These are phyloP conservation scores for Arion vulgaris DNA, from an alignment of 1,140 invertebrate species.

Conservation along the genomic window DNA sequence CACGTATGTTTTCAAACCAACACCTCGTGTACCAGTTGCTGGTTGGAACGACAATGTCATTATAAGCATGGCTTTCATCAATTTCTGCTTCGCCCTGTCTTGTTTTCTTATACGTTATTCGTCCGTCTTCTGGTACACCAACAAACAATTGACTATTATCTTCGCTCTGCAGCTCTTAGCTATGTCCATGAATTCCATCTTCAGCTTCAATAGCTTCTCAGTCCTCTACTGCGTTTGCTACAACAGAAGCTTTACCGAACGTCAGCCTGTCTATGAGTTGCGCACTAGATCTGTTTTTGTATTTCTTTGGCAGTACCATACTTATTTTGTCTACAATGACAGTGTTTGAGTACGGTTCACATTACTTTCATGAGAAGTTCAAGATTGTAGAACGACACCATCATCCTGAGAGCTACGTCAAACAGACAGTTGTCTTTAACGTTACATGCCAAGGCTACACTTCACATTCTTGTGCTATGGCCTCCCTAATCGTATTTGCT, in stretches of 20 bases:
- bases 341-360: conserved; percentile 61
- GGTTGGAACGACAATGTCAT: conserved; percentile 42
- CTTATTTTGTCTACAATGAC: conserved; percentile 56
- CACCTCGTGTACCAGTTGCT: conserved; percentile 42
- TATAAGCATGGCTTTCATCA: conserved; percentile 56
- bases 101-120: conserved; percentile 57
- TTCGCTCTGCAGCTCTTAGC: conserved; percentile 60
- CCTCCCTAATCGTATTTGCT: conserved; percentile 52
- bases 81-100: conserved; percentile 58
- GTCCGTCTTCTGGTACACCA: conserved; percentile 66
- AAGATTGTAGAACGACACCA: conserved; percentile 54
- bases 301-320: conserved; percentile 53
- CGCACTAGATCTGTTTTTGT: conserved; percentile 45
- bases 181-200: conserved; percentile 49
- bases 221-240: conserved; percentile 57
- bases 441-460: conserved; percentile 60
- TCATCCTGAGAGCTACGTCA: conserved; percentile 49
- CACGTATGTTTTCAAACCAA: conserved; percentile 44
- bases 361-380: conserved; percentile 60
- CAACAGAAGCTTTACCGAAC: conserved; percentile 51
- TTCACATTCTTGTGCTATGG: conserved; percentile 59
- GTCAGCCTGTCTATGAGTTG: conserved; percentile 47
- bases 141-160: conserved; percentile 55
- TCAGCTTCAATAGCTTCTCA: conserved; percentile 55
- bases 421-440: conserved; percentile 49